A percentile compares a stretch with the other conserved stretches of the same genome.
These are phyloP conservation scores for Drosophila sturtevanti DNA, from an alignment of 1,140 invertebrate species.

Conservation along the genomic window DNA sequence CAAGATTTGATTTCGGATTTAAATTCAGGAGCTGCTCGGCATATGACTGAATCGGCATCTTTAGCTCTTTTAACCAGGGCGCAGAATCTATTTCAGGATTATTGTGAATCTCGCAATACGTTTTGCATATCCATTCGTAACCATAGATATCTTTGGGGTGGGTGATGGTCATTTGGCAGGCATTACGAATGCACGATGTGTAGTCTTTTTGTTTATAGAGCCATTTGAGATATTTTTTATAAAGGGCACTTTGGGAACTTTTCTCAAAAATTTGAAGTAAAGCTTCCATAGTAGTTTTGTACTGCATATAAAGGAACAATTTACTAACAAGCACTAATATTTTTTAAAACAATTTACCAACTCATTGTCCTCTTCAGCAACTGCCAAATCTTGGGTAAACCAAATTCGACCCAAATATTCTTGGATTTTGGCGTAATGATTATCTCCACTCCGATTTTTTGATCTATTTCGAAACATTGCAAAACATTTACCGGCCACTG, in stretches of 20 bases:
- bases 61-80: slow-evolving; percentile 39
- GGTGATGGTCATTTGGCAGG: slow-evolving; percentile 83
- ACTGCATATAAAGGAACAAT: slow-evolving; percentile 31
- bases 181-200: slow-evolving; percentile 82
- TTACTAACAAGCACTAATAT: background rate
- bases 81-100: slow-evolving; percentile 40
- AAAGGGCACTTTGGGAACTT: slow-evolving; percentile 74
- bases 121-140: slow-evolving; percentile 86
- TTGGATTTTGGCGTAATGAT: slow-evolving; percentile 32
- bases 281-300: slow-evolving; percentile 71
- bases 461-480: slow-evolving; percentile 47
- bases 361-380: slow-evolving; percentile 29
- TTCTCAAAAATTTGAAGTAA: slow-evolving; percentile 51
- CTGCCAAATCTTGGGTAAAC: slow-evolving; percentile 49
- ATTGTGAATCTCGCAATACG: slow-evolving; percentile 84
- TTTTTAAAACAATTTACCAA: slow-evolving; percentile 36
- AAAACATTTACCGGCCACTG: slow-evolving; percentile 46
- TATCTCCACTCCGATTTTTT: slow-evolving; percentile 13
- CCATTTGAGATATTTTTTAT: slow-evolving; percentile 84
- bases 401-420: slow-evolving; percentile 67
- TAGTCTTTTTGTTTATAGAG: slow-evolving; percentile 84
- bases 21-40: slow-evolving; percentile 83
- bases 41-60: slow-evolving; percentile 82
- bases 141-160: slow-evolving; percentile 84
- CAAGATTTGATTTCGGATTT: slow-evolving; percentile 85